phyloP scores from a whole-genome alignment of 2,888 invertebrate species.

The Amphipyra tragopoginis region DNA sequence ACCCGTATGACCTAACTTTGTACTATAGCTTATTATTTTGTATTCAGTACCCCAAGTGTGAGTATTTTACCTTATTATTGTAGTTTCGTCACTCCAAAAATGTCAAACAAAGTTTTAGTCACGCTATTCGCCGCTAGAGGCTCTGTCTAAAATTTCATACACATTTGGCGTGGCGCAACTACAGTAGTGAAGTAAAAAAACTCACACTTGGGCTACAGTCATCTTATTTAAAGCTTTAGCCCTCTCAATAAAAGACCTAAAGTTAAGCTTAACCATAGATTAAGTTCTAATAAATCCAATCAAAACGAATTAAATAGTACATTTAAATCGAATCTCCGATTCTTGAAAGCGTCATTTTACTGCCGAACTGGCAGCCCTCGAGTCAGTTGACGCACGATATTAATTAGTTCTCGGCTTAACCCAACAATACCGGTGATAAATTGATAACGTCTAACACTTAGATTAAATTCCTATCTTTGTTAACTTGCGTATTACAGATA shows the following conservation, averaged over 20 bases:
- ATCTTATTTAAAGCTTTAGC: background rate
- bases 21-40: too few relatives aligned
- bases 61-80: too few relatives aligned
- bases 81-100: too few relatives aligned
- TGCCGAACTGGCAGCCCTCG: conserved; percentile 42
- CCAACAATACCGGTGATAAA: conserved; percentile 63
- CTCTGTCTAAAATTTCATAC: too few relatives aligned
- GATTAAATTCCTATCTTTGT: conserved; percentile 56
- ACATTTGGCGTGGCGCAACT: too few relatives aligned
- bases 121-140: too few relatives aligned
- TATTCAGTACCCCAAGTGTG: too few relatives aligned
- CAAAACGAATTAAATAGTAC: background rate
- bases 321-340: background rate
- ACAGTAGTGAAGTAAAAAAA: too few relatives aligned
- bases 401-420: conserved; percentile 66
- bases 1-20: too few relatives aligned
- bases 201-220: too few relatives aligned
- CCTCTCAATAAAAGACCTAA: background rate
- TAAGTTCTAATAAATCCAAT: background rate
- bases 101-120: too few relatives aligned
- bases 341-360: conserved; percentile 58
- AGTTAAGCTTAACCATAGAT: background rate
- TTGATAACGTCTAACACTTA: conserved; percentile 51
- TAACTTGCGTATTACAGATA: background rate
- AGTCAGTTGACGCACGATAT: conserved; percentile 62